Conservation (phyloP, 1,140 invertebrate species). For the Euura saliciscinereae region DNA sequence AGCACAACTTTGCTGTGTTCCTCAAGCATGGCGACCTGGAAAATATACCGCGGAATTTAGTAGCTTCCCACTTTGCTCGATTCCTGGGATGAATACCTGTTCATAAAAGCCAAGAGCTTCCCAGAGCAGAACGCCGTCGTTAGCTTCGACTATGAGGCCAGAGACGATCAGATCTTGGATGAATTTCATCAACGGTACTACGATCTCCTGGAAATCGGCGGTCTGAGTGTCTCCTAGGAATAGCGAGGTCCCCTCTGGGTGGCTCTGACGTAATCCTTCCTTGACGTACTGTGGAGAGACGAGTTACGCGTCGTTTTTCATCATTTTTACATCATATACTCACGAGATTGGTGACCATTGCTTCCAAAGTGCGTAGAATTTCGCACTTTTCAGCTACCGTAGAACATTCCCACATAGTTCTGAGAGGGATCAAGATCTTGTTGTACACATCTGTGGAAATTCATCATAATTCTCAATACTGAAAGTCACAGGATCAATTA, state of each 20-base stretch:
- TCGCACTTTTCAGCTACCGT: conserved; percentile 40
- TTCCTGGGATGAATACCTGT: conserved; percentile 24
- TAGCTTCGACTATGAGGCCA: conserved; percentile 41
- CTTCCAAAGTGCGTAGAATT: conserved; percentile 44
- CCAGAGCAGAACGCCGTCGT: conserved; percentile 37
- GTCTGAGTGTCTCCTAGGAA: conserved; percentile 41
- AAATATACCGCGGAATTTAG: neutral
- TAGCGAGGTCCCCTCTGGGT: conserved; percentile 22
- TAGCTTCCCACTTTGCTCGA: neutral
- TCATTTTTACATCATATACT: conserved; percentile 18
- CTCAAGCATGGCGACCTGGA: conserved; percentile 36
- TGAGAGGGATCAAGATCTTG: conserved; percentile 39
- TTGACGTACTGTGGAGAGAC: conserved; percentile 33
- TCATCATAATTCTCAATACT: neutral
- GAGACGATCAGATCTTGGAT: conserved; percentile 34
- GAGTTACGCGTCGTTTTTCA: conserved; percentile 13
- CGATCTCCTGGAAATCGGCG: conserved; percentile 33
- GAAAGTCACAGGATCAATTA: neutral
- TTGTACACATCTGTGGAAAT: conserved; percentile 36
- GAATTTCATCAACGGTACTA: conserved; percentile 30
- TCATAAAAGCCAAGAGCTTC: conserved; percentile 50
- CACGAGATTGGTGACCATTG: conserved; percentile 46
- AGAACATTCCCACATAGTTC: conserved; percentile 45
- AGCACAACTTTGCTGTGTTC: conserved; percentile 23
- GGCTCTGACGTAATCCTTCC: conserved; percentile 29